Conservation (phyloP, 2,888 invertebrate species). For the Andrena bicolor region DNA sequence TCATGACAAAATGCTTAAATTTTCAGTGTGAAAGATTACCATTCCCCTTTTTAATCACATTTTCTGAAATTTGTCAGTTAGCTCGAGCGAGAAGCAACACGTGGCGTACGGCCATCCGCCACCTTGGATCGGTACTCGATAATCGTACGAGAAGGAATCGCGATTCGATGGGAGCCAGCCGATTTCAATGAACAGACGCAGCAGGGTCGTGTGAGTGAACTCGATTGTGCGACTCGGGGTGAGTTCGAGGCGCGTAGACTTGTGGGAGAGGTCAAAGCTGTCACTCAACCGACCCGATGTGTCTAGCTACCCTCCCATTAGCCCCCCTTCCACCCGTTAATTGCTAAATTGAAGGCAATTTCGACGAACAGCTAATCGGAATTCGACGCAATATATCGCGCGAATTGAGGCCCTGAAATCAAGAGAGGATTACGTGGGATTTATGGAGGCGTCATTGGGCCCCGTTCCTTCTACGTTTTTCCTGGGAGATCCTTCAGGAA, state of each 20-base stretch:
- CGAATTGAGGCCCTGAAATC: conserved; percentile 65
- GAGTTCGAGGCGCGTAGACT: conserved; percentile 67
- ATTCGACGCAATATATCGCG: conserved; percentile 76
- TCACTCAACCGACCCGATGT: conserved; percentile 82
- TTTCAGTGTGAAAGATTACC: no score
- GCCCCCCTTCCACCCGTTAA: conserved; percentile 81
- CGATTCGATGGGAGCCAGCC: conserved; percentile 43
- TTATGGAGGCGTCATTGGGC: conserved; percentile 74
- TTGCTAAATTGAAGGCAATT: conserved; percentile 85
- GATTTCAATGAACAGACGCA: conserved; percentile 53
- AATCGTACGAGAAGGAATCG: conserved; percentile 40
- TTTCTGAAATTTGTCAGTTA: no score
- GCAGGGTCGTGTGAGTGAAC: conserved; percentile 68
- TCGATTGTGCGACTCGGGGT: conserved; percentile 66
- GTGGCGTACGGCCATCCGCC: conserved; percentile 6
- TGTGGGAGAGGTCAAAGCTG: conserved; percentile 84
- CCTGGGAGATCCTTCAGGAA: conserved; percentile 47
- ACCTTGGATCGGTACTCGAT: conserved; percentile 8
- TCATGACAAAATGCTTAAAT: no score
- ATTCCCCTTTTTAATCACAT: no score
- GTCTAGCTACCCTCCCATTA: conserved; percentile 84
- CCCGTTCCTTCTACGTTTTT: conserved; percentile 44
- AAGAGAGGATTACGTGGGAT: conserved; percentile 73
- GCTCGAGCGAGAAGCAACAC: background rate
- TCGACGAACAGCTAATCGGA: conserved; percentile 78